Percentiles rank a stretch among this genome's conserved stretches.
phyloP scores from a whole-genome alignment of 2,113 vertebrate genomes.

The Prolemur simus region DNA sequence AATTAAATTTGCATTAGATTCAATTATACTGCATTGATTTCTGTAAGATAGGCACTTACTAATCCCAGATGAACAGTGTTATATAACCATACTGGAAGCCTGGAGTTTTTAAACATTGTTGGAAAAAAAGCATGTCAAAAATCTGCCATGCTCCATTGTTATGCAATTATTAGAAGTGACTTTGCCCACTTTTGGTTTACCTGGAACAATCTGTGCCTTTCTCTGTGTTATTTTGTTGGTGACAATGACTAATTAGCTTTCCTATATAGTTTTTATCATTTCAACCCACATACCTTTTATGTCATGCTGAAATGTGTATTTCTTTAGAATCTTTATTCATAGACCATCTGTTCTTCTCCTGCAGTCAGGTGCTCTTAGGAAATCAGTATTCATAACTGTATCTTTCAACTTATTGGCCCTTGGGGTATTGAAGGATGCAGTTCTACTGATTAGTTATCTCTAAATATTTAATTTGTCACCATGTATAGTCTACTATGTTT shows the following conservation, averaged over 20 bases:
- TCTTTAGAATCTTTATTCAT: not conserved
- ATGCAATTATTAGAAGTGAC: conserved; percentile 11
- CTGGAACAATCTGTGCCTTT: not conserved
- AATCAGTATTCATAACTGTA: not conserved
- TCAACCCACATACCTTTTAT: not conserved
- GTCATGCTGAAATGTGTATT: not conserved
- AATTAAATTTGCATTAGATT: not conserved
- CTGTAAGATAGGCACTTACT: not conserved
- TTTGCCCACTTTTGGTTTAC: not conserved
- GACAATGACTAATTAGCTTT: not conserved
- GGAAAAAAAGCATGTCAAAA: rapidly evolving
- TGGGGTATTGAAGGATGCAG: not conserved
- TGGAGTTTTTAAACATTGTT: not conserved
- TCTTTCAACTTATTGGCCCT: not conserved
- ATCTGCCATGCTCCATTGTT: not conserved
- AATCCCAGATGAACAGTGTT: not conserved
- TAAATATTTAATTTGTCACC: not conserved
- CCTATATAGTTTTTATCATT: conserved; percentile 46
- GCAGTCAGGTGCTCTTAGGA: not conserved
- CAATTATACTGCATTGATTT: not conserved
- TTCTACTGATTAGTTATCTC: not conserved
- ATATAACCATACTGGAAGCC: not conserved
- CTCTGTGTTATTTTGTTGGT: not conserved
- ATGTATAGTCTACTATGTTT: not conserved
- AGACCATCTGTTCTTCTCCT: not conserved